Conservation (phyloP, 2,113 vertebrate species). For the Sinocyclocheilus rhinocerous region DNA sequence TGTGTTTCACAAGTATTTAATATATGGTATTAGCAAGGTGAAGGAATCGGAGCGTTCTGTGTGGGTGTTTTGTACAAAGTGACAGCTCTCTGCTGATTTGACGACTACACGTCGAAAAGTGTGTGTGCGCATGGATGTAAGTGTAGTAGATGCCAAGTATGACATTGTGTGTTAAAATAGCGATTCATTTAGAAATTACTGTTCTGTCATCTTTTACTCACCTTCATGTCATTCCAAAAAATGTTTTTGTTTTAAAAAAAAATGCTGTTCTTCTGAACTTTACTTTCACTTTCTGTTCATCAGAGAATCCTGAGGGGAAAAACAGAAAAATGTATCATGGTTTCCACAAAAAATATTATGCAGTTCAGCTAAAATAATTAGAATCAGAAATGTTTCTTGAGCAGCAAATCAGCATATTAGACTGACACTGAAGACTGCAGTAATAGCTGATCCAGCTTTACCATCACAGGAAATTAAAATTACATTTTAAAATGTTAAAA, state of each 20-base stretch:
- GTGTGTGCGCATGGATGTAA: not conserved
- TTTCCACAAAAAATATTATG: not conserved
- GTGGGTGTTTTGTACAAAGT: constrained; percentile 19
- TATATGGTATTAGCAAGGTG: constrained; percentile 20
- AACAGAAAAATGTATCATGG: not conserved
- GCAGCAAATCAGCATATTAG: not conserved
- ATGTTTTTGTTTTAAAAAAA: not conserved
- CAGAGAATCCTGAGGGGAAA: not conserved
- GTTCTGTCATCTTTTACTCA: not conserved
- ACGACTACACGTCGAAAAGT: not conserved
- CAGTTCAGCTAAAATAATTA: not conserved
- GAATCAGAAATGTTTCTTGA: not conserved
- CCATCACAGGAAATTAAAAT: too few relatives aligned
- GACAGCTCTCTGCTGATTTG: not conserved
- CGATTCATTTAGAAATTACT: not conserved
- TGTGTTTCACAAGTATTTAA: constrained; percentile 5
- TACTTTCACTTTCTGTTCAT: not conserved
- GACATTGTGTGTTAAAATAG: not conserved
- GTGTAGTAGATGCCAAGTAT: not conserved
- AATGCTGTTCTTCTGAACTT: not conserved
- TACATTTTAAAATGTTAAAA: too few relatives aligned
- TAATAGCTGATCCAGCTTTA: too few relatives aligned
- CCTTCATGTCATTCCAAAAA: not conserved
- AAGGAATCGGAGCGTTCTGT: constrained; percentile 1
- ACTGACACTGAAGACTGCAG: too few relatives aligned